Percentiles rank a stretch among this genome's conserved stretches.
Evolutionary conservation across 1,140 invertebrate species (phyloP).

Genomic region (Drosophila kikkawai): DNA sequence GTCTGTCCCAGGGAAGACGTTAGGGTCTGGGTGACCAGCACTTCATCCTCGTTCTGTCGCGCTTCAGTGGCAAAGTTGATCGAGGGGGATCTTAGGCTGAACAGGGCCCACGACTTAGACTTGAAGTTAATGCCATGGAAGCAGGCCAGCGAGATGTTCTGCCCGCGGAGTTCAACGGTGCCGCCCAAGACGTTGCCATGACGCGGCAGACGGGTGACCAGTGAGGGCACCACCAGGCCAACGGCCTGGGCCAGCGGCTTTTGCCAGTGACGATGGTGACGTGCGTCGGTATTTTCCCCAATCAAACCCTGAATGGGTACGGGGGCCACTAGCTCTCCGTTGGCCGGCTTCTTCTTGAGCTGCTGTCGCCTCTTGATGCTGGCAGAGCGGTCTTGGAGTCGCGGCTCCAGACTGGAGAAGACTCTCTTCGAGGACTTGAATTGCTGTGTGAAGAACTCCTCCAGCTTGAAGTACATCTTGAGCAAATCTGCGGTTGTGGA

Average conservation of each 20-base stretch:
- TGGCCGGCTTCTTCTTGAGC: constrained; percentile 74
- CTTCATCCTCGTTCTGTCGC: constrained; percentile 89
- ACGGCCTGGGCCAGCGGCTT: constrained; percentile 87
- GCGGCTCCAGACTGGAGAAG: constrained; percentile 91
- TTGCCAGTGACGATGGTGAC: constrained; percentile 97
- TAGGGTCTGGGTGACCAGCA: constrained; percentile 94
- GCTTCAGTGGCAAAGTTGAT: constrained; percentile 98
- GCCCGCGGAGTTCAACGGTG: constrained; percentile 95
- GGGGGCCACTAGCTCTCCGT: constrained; percentile 62
- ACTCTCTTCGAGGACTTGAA: constrained; percentile 97
- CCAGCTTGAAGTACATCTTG: constrained; percentile 98
- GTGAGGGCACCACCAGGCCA: constrained; percentile 91
- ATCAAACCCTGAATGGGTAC: constrained; percentile 12
- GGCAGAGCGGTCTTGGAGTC: constrained; percentile 85
- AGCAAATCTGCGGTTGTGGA: constrained; percentile 98
- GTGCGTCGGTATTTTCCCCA: constrained; percentile 86
- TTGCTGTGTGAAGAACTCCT: constrained; percentile 98
- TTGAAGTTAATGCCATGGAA: constrained; percentile 99
- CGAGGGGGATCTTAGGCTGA: constrained; percentile 96
- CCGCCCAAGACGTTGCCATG: constrained; percentile 96
- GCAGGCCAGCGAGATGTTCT: constrained; percentile 97
- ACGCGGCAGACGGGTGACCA: constrained; percentile 88
- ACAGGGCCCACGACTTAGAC: constrained; percentile 97
- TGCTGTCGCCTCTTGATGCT: constrained; percentile 86
- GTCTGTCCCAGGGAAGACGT: constrained; percentile 94